Base-by-base conservation (phyloP, 2,888 invertebrate genomes). In the Octonoba sinensis region DNA sequence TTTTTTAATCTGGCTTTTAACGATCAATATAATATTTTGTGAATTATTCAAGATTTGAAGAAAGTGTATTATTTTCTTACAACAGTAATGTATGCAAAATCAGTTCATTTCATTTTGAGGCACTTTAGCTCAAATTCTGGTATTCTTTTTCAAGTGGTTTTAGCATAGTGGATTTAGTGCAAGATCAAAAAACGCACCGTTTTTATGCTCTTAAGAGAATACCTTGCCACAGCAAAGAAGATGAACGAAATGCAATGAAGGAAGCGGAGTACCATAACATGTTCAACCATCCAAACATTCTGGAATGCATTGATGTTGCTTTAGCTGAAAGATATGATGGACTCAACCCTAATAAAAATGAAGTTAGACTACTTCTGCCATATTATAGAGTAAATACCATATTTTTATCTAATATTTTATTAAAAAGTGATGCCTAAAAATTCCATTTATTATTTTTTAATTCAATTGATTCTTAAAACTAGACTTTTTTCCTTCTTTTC, bases 191-290 rank as follows among this genome's bases (percentile, higher is more conserved):
- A 47, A 93, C 92, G 4, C 92, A 91, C 85, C 92, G 92, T 84
- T 89, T 91, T 84, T 94, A 91, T 89, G 95, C 95, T 8, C 89
- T 95, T 60, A 95, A 95, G 89, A 91, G 93, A 86, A 93, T 95
- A 78, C 91, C 91, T n/a, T 95, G 94, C 86, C 95, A 95, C 88
- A 92, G 93, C 83, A 90, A 91, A 78, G 93, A 93, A 85, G 95
- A 95, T 88, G 93, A 94, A 87, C 91, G 86, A 65, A 90, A 87
- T 83, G 94, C 94, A 0, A 87, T 92, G 86, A 91, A 91, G 84
- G 95, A 95, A 89, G 92, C 94, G 62, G 92, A 93, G 86, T 92
- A 93, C 86, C 93, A 93, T 87, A 91, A 92, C 77, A 90, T 91
- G 86, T 89, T 95, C 36, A 91, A 92, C 84, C 94, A 94, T 88